Conservation (phyloP, 2,113 vertebrate species). For the Callionymus lyra region DNA sequence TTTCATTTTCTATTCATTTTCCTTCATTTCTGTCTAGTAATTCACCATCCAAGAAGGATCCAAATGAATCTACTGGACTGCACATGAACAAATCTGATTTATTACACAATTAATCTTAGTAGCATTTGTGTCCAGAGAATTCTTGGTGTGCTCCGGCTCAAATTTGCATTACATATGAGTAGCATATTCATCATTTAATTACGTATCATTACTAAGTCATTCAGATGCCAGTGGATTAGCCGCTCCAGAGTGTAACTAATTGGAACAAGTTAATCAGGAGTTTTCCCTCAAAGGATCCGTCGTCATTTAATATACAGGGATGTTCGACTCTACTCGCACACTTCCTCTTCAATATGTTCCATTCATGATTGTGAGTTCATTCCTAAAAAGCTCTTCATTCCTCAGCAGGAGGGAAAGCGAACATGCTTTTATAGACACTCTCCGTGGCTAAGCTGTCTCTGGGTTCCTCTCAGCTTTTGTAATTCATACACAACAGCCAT, state of each 20-base stretch:
- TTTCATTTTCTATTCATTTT: too few relatives aligned
- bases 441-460: constrained; percentile 48
- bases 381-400: constrained; percentile 1
- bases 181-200: constrained; percentile 56
- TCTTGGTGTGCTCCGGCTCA: constrained; percentile 33
- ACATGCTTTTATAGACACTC: constrained; percentile 49
- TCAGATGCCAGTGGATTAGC: constrained; percentile 53
- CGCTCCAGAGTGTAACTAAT: constrained; percentile 52
- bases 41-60: too few relatives aligned
- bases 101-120: constrained; percentile 13
- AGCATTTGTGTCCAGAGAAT: constrained; percentile 21
- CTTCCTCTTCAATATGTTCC: too few relatives aligned
- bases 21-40: too few relatives aligned
- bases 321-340: constrained; percentile 8
- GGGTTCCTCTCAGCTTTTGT: constrained; percentile 58
- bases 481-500: constrained; percentile 56
- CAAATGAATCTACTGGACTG: too few relatives aligned
- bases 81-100: background rate
- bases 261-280: constrained; percentile 56
- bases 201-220: constrained; percentile 53
- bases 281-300: constrained; percentile 48
- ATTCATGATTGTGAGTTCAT: too few relatives aligned
- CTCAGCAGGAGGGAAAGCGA: constrained; percentile 42
- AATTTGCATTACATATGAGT: constrained; percentile 45
- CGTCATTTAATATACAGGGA: constrained; percentile 44